Evolutionary conservation across 2,888 invertebrate species (phyloP).

Genomic region (Acholoe squamosa): DNA sequence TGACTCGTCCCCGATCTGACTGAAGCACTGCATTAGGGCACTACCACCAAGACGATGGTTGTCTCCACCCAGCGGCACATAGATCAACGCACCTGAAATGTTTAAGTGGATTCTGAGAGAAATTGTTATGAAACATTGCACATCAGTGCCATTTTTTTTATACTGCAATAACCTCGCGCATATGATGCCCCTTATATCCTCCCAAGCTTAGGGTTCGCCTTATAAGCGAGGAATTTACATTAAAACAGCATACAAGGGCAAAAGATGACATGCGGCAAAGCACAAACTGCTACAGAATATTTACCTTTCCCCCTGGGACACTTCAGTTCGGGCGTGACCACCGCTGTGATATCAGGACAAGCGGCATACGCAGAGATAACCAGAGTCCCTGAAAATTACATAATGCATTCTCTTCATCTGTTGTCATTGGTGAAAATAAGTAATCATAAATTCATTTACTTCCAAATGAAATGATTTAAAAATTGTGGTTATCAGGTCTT

Average conservation of each 20-base stretch:
- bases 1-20: conserved; percentile 90
- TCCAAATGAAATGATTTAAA: too few species aligned
- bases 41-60: conserved; percentile 90
- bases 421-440: too few species aligned
- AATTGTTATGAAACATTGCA: neutral
- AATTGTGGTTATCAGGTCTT: too few species aligned
- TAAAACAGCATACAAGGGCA: neutral
- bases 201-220: too few species aligned
- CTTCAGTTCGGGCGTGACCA: conserved; percentile 95
- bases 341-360: conserved; percentile 93
- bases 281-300: neutral
- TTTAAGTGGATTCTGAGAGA: neutral
- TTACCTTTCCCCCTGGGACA: conserved; percentile 84
- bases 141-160: neutral
- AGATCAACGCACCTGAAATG: conserved; percentile 87
- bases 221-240: neutral
- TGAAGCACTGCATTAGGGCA: conserved; percentile 94
- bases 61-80: conserved; percentile 84
- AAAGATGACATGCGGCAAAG: too few species aligned
- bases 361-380: conserved; percentile 98
- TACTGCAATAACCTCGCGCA: neutral
- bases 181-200: too few species aligned
- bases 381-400: conserved; percentile 88
- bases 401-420: too few species aligned
- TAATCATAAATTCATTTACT: too few species aligned